These are phyloP conservation scores for Mimachlamys varia DNA, from an alignment of 2,888 invertebrate genomes.

Conservation along the genomic window DNA sequence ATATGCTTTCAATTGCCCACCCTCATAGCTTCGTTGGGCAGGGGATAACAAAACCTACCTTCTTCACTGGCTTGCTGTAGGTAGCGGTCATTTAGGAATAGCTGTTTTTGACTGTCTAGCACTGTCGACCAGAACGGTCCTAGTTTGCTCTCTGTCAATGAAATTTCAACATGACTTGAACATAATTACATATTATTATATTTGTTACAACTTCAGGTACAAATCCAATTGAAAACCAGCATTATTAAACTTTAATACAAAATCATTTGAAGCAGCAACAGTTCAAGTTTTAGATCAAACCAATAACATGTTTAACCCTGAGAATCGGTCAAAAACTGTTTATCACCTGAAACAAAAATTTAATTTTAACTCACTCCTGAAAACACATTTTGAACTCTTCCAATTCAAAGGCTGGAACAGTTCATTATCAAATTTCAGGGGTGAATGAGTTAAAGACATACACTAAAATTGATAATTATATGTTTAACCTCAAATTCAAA, in stretches of 20 bases:
- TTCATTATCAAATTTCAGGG: too few species aligned
- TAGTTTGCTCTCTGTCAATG: slow-evolving; percentile 82
- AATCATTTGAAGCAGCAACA: not conserved
- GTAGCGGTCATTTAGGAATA: slow-evolving; percentile 89
- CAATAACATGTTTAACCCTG: not conserved
- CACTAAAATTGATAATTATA: too few species aligned
- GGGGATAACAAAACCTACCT: slow-evolving; percentile 6
- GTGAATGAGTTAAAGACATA: too few species aligned
- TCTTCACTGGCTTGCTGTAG: not conserved
- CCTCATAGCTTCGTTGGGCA: too few species aligned
- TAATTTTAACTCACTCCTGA: too few species aligned
- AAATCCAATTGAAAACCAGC: not conserved
- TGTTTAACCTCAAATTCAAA: not conserved
- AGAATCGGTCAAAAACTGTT: too few species aligned
- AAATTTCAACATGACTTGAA: not conserved
- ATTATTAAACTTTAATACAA: not conserved
- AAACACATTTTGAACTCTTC: too few species aligned
- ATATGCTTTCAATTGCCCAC: too few species aligned
- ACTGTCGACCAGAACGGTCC: slow-evolving; percentile 87
- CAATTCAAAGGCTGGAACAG: too few species aligned
- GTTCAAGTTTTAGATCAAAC: not conserved
- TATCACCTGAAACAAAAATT: too few species aligned
- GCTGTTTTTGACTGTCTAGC: slow-evolving; percentile 89
- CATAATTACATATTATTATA: not conserved
- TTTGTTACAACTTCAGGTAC: not conserved